Base-by-base conservation (phyloP, 2,113 vertebrate species). In the Pachyramphus minor region DNA sequence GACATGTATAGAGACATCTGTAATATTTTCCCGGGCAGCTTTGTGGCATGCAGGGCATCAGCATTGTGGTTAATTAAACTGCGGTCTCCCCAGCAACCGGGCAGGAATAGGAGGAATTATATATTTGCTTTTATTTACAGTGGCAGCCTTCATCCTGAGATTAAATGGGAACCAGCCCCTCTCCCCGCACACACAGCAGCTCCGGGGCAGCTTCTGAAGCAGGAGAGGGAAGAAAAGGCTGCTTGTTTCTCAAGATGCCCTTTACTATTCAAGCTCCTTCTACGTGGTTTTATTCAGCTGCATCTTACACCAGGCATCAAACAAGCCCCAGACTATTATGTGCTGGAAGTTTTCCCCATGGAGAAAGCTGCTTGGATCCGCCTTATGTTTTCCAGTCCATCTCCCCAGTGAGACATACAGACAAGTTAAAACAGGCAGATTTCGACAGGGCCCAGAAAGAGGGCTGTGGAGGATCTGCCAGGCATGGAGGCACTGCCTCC, bases 391-490 rank as follows among this genome's bases (percentile, higher is more conserved):
- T 97, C 94, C 96, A 96, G 94, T 72, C 72, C 85, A 84, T 90
- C 91, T 95, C 93, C 93, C 90, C 59, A 94, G 84, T 74, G 90
- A 97, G 94, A 82, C 75, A 44, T 4, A 11, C 75, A 37, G 93
- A 82, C 97, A 95, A 96, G 97, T 96, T 82, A 88, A 96, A 97
- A 96, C 96, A 97, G 94, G 97, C 95, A 58, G 50, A 84, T 80
- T 92, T 92, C 44, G 0, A 59, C 90, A 93, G 76, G 83, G 88
- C 87, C 77, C 83, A 77, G 87, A 83, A 67, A 28, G 83, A 94
- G 86, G 45, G 60, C 3, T 58, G 53, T 37, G 69, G 42, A 92
- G 76, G 60, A 72, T 91, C 45, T 95, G 91, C 81, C 80, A 92
- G 91, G 41, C 66, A 0, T 3, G 25, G 49, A 78, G 87, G 17